These are phyloP conservation scores for Copidosoma floridanum DNA, from an alignment of 1,140 invertebrate species.

Conservation along the genomic window DNA sequence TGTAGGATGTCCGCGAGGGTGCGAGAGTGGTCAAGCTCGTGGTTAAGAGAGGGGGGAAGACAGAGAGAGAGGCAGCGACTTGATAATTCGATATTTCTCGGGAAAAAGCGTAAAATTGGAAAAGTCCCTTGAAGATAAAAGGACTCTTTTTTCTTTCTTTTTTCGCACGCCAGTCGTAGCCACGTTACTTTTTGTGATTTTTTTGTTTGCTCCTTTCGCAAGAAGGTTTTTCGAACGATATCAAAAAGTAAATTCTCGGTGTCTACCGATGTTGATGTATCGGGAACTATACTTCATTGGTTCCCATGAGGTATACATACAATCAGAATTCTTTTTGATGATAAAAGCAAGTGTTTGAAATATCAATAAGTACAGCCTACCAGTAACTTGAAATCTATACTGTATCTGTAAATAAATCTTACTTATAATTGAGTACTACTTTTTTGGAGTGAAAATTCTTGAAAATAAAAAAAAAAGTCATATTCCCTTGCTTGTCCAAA, in stretches of 20 bases:
- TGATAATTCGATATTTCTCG: constrained; percentile 19
- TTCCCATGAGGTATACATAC: background rate
- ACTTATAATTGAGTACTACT: no score
- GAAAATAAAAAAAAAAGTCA: no score
- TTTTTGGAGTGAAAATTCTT: no score
- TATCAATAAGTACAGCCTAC: no score
- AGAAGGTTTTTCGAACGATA: constrained; percentile 6
- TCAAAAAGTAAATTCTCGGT: constrained; percentile 7
- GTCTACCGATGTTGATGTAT: no score
- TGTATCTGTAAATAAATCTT: no score
- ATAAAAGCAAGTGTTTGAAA: no score
- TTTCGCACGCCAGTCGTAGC: background rate
- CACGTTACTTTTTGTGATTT: no score
- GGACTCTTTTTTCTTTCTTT: background rate
- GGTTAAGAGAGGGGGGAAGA: background rate
- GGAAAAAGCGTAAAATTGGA: constrained; percentile 5
- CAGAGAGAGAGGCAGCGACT: background rate
- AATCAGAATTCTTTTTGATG: background rate
- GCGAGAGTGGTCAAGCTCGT: background rate
- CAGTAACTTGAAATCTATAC: no score
- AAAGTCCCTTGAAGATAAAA: constrained; percentile 5
- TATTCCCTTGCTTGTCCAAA: no score
- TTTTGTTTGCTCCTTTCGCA: no score
- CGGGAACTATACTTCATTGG: background rate
- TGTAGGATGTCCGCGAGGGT: no score